Evolutionary conservation across 2,797 vertebrate genomes (phyloP).

Genomic region (Phrynocephalus guinanensis): DNA sequence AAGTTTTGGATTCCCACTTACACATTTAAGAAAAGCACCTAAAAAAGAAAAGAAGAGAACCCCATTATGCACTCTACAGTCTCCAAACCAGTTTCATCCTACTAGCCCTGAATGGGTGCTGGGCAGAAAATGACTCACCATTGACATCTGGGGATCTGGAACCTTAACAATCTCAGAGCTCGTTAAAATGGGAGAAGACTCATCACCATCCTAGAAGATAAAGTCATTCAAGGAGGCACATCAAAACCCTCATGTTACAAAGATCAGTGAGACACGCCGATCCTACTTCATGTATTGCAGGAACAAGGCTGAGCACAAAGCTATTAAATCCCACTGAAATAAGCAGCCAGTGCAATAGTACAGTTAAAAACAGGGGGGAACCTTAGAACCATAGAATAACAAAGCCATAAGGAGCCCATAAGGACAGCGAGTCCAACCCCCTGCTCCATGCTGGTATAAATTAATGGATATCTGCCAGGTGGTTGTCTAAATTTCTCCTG

Average conservation of each 20-base stretch:
- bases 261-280: background rate
- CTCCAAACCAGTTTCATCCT: too few relatives aligned
- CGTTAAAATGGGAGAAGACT: constrained; percentile 86
- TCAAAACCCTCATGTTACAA: constrained; percentile 1
- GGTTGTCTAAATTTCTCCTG: too few relatives aligned
- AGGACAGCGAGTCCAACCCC: too few relatives aligned
- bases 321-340: background rate
- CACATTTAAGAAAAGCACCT: background rate
- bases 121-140: constrained; percentile 83
- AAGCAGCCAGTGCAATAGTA: background rate
- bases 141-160: constrained; percentile 97
- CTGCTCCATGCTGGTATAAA: too few relatives aligned
- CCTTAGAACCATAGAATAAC: too few relatives aligned
- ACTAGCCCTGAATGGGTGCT: background rate
- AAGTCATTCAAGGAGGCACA: constrained; percentile 15
- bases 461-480: too few relatives aligned
- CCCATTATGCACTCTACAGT: too few relatives aligned
- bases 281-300: background rate
- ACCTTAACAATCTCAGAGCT: constrained; percentile 97
- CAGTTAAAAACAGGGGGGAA: background rate
- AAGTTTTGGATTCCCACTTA: background rate
- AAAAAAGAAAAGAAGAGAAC: background rate
- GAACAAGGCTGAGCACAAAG: background rate
- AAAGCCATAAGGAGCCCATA: too few relatives aligned
- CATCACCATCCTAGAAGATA: constrained; percentile 90